phyloP scores from a whole-genome alignment of 1,140 invertebrate genomes.

The Drosophila repletoides region DNA sequence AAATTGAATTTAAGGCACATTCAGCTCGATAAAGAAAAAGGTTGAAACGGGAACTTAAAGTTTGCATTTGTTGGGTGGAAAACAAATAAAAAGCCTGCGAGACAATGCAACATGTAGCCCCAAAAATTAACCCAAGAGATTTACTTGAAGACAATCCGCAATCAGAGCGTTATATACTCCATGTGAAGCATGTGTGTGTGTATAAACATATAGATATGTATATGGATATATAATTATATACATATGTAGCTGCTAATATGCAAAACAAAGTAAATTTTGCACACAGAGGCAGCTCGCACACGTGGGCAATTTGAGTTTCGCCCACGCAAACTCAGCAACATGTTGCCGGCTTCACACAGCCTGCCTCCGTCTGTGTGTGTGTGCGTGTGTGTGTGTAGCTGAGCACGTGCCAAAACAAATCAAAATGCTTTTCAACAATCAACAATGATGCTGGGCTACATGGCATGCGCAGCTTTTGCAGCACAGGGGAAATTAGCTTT shows the following conservation, averaged over 20 bases:
- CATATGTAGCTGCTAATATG: conserved; percentile 17
- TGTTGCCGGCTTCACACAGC: conserved; percentile 34
- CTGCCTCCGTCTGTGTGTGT: not conserved
- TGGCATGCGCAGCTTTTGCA: conserved; percentile 47
- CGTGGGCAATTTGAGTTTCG: conserved; percentile 18
- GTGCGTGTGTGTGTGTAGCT: conserved; percentile 8
- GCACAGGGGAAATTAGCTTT: conserved; percentile 25
- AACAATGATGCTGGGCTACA: conserved; percentile 33
- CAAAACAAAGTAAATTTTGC: conserved; percentile 10
- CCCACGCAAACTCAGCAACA: conserved; percentile 64
- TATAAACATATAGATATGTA: not conserved
- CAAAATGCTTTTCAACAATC: conserved; percentile 53
- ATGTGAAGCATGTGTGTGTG: conserved; percentile 5
- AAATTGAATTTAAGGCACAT: not conserved
- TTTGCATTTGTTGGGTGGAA: not conserved
- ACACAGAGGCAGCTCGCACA: conserved; percentile 5
- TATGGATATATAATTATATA: not conserved
- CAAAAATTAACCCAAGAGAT: conserved; percentile 1
- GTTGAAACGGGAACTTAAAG: conserved; percentile 4
- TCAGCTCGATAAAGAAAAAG: not conserved
- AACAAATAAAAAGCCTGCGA: not conserved
- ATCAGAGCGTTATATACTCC: conserved; percentile 8
- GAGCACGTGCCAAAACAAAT: conserved; percentile 61
- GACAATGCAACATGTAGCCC: conserved; percentile 17
- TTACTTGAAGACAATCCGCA: not conserved